Percentiles rank a stretch among this genome's conserved stretches.
These are phyloP conservation scores for Linepithema humile DNA, from an alignment of 1,140 invertebrate genomes.

Conservation along the genomic window DNA sequence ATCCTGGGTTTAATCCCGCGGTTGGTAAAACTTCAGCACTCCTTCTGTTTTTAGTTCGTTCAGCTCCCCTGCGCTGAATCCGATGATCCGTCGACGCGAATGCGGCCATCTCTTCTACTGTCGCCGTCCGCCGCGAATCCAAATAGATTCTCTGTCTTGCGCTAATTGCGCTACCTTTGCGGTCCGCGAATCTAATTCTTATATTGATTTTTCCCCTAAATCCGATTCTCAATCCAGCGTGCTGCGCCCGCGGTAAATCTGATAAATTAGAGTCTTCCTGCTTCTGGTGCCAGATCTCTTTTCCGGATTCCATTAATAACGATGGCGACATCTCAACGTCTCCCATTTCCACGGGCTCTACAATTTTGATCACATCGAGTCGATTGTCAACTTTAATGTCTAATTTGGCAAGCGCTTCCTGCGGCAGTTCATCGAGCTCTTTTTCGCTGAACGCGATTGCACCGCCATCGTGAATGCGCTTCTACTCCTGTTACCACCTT, in stretches of 20 bases:
- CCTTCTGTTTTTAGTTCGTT: conserved; percentile 20
- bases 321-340: conserved; percentile 23
- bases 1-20: not conserved
- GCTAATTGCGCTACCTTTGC: conserved; percentile 21
- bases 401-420: not conserved
- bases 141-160: conserved; percentile 18
- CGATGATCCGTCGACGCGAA: conserved; percentile 26
- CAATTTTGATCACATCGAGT: conserved; percentile 7
- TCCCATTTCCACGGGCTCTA: not conserved
- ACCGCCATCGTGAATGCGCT: not conserved
- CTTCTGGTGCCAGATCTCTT: not conserved
- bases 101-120: not conserved
- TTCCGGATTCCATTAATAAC: not conserved
- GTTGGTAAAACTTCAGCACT: conserved; percentile 24
- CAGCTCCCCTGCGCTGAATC: conserved; percentile 14
- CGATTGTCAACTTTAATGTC: not conserved
- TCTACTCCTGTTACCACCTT: not conserved
- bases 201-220: conserved; percentile 28
- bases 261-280: conserved; percentile 12
- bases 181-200: conserved; percentile 11
- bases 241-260: not conserved
- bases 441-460: not conserved
- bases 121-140: not conserved
- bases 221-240: conserved; percentile 1
- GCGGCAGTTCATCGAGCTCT: not conserved